These are phyloP conservation scores for Megalops cyprinoides DNA, from an alignment of 2,797 vertebrate species.

Conservation along the genomic window DNA sequence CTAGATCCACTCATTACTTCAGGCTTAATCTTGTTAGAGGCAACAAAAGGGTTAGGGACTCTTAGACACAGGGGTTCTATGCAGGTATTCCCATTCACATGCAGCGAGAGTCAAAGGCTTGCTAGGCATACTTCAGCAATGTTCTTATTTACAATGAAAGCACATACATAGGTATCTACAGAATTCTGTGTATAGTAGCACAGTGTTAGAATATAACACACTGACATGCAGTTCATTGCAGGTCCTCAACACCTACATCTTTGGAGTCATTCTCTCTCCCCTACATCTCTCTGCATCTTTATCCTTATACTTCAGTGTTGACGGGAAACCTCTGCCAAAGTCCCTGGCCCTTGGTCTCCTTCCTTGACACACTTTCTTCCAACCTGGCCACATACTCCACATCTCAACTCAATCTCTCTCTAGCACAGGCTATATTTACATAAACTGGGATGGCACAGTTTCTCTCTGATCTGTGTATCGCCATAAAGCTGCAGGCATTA, in stretches of 20 bases:
- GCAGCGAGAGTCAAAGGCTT: not conserved
- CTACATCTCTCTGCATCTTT: too few relatives aligned
- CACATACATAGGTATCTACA: too few relatives aligned
- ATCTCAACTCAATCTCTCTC: slow-evolving; percentile 6
- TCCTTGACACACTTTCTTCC: not conserved
- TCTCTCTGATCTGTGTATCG: not conserved
- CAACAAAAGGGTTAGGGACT: not conserved
- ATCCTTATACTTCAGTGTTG: too few relatives aligned
- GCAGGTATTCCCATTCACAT: not conserved
- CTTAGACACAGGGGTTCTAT: not conserved
- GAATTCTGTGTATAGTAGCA: not conserved
- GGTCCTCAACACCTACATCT: not conserved
- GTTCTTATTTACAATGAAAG: too few relatives aligned
- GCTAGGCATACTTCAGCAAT: not conserved
- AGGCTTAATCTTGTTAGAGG: slow-evolving; percentile 12
- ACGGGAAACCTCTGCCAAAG: too few relatives aligned
- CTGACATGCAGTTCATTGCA: not conserved
- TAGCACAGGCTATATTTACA: not conserved
- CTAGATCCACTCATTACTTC: slow-evolving; percentile 10
- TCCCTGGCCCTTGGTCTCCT: too few relatives aligned
- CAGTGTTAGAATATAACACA: not conserved
- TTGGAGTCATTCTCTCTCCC: too few relatives aligned
- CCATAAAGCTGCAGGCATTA: not conserved
- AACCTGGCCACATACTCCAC: not conserved
- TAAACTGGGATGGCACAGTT: not conserved